Base-by-base conservation (phyloP, 2,113 vertebrate species). In the Polypterus senegalus region DNA sequence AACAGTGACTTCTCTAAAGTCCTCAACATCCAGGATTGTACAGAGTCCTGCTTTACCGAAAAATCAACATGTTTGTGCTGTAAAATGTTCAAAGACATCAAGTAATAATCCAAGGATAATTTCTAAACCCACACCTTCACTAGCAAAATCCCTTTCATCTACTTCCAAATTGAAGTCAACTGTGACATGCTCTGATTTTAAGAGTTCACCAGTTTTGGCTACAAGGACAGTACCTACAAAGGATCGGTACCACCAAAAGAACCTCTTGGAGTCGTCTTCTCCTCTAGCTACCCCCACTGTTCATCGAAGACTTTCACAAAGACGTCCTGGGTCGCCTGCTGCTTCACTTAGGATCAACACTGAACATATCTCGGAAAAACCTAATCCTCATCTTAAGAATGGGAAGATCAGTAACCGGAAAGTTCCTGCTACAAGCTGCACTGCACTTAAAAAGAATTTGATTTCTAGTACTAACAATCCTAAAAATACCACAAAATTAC, bases 71-170 rank as follows among this genome's bases (percentile, higher is more conserved):
- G 72, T 83, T 61, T 77, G 82, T n/a, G 76, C 78, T 58, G 80
- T 79, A 67, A 94, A 91, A 74, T 79, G 67, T 51, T 76, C 80
- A 65, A 70, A 83, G n/a, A 80, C 90, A 7, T 77, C 87, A 0
- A 74, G 63, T 60, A 65, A 49, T 43, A 6, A 8, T n/a, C 10
- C 46, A 3, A 52, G 46, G 4, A 43, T 6, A 43, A 3, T 57
- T 61, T 52, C 70, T 11, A 77, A 72, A 66, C 47, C 66, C 65
- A 82, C 76, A 63, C 73, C 1, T 3, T 65, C 52, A 52, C 58
- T 1, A 57, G 52, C 9, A 61, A 72, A 3, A 47, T 46, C 3
- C 63, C 46, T 9, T 57, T 43, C 1, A 58, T 58, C 8, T 0
- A 54, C 57, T 52, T 70, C 56, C 48, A 3, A 48, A 5, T 44